Percentiles rank a stretch among this genome's conserved stretches.
Conservation (phyloP, 2,888 invertebrate genomes). For the Chymomyza fuscimana region DNA sequence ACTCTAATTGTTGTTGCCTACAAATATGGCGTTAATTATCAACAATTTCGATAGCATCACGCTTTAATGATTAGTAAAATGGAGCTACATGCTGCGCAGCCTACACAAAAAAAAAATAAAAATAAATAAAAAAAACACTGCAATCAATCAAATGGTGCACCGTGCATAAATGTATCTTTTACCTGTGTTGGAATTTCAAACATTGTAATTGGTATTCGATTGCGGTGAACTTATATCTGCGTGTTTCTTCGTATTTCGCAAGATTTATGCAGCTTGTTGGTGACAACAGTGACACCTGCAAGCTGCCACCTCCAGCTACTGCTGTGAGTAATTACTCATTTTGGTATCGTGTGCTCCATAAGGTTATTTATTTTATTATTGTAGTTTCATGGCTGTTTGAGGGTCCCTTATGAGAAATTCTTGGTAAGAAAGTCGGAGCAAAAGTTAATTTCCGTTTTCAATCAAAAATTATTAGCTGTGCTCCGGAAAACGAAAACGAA, state of each 20-base stretch:
- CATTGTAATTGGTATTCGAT: conserved; percentile 62
- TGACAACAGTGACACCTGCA: conserved; percentile 50
- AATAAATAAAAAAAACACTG: conserved; percentile 24
- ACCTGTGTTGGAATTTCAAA: conserved; percentile 53
- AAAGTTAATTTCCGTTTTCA: no score
- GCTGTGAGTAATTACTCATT: conserved; percentile 65
- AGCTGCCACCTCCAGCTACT: conserved; percentile 11
- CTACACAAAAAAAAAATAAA: background rate
- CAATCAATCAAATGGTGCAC: conserved; percentile 65
- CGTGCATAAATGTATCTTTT: conserved; percentile 46
- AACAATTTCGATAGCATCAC: conserved; percentile 73
- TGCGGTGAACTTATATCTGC: conserved; percentile 27
- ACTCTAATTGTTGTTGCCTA: conserved; percentile 46
- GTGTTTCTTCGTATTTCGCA: conserved; percentile 28
- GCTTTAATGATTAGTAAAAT: conserved; percentile 68
- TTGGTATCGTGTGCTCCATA: conserved; percentile 27
- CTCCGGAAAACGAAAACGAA: no score
- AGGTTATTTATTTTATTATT: background rate
- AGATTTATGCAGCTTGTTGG: conserved; percentile 53
- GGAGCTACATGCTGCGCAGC: conserved; percentile 1
- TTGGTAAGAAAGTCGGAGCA: no score
- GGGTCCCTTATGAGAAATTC: no score
- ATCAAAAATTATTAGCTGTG: no score
- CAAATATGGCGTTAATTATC: conserved; percentile 74
- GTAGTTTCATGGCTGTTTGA: background rate